Percentiles rank a stretch among this genome's conserved stretches.
These are phyloP conservation scores for Gambelia wislizenii DNA, from an alignment of 2,797 vertebrate genomes.

Conservation along the genomic window DNA sequence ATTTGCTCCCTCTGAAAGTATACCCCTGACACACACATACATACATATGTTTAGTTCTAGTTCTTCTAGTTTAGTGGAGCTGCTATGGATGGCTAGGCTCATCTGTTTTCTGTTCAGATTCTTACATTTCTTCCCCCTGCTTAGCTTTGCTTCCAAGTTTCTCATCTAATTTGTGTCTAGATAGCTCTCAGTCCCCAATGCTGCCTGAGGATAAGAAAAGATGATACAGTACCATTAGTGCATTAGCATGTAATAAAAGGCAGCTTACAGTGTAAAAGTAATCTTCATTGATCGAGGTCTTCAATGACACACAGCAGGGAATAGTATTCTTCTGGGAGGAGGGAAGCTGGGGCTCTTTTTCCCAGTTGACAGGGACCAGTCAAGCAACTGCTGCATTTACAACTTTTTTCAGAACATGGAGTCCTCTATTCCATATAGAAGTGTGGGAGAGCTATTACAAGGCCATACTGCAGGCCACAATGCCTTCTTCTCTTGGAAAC, in stretches of 20 bases:
- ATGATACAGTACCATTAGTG: slow-evolving; percentile 68
- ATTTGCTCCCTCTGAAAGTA: background rate
- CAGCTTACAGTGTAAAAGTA: slow-evolving; percentile 61
- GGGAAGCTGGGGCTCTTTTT: slow-evolving; percentile 32
- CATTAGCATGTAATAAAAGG: slow-evolving; percentile 67
- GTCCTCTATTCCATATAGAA: background rate
- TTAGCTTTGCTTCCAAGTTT: slow-evolving; percentile 67
- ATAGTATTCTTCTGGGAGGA: slow-evolving; percentile 54
- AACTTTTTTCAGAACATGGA: slow-evolving; percentile 11
- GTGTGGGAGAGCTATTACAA: background rate
- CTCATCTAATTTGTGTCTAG: slow-evolving; percentile 70
- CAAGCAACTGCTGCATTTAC: slow-evolving; percentile 37
- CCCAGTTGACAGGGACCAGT: slow-evolving; percentile 20
- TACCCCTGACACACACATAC: background rate
- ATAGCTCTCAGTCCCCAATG: slow-evolving; percentile 52
- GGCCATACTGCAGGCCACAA: background rate
- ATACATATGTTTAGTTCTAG: too few species aligned
- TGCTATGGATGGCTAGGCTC: slow-evolving; percentile 1
- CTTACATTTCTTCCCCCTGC: slow-evolving; percentile 34
- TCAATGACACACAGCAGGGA: slow-evolving; percentile 54
- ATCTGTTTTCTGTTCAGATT: slow-evolving; percentile 52
- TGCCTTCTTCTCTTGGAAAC: background rate
- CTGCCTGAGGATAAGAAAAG: slow-evolving; percentile 65
- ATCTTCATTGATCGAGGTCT: slow-evolving; percentile 68
- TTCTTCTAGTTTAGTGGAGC: slow-evolving; percentile 34